Base-by-base conservation (phyloP, 1,140 invertebrate species). In the Caerostris darwini region DNA sequence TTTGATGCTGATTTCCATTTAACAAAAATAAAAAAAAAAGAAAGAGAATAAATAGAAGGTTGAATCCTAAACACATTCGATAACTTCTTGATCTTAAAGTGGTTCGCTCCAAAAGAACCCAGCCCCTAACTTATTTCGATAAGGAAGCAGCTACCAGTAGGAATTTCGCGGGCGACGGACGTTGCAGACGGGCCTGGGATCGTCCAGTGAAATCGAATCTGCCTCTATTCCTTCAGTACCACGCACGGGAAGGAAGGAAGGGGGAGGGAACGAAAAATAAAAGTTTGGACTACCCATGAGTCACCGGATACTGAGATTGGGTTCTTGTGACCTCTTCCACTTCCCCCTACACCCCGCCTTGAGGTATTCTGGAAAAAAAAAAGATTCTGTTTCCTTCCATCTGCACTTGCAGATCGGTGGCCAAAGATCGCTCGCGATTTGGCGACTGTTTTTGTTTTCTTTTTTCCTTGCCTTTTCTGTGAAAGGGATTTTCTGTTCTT, bases 231-330 rank as follows among this genome's bases (percentile, higher is more conserved):
- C 53, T 50, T 12, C 19, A 50, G 10, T 50, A 34, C 34, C 19
- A 10, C 34, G 34, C 53, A 5, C 53, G 12, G 53, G 82, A n/a
- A 34, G 58, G 85, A 59, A 87, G 87, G 87, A 89, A 54, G 87
- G 61, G 61, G 85, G 50, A 14, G 87, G 87, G 19, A 53, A 77
- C 71, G 71, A 77, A 71, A 58, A 86, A 58, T 58, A 58, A 86
- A 83, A 83, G 56, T 56, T 64, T 6, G 1, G 57, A 57, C 14
- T 89, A 3, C 34, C 59, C 53, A 17, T 89, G 87, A 89, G 87
- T 89, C 87, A 89, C 87, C 87, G 87, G 87, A 89, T 89, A 89
- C 87, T 89, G 53, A 56, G 87, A 89, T 89, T 89, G 69, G 14
- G 59, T 54, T 89, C 54, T 19, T 8, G 19, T 71, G 87, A 89